Evolutionary conservation across 1,140 invertebrate species (phyloP).

Genomic region (Drosophila simulans): DNA sequence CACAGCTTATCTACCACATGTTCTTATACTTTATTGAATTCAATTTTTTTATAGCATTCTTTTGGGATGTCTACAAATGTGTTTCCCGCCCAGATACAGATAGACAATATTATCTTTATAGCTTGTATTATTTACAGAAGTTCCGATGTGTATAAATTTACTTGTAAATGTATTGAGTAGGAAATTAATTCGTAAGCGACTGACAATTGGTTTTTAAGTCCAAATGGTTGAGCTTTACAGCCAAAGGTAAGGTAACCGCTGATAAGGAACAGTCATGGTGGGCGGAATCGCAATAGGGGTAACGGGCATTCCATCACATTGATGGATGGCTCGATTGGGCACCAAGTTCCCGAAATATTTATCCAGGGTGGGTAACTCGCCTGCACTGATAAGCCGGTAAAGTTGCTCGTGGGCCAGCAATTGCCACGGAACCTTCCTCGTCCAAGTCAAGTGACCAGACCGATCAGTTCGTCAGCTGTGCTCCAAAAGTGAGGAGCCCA

Average conservation of each 20-base stretch:
- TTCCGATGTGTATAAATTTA: not conserved
- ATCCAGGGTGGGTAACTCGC: conserved; percentile 51
- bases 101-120: too few species aligned
- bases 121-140: too few species aligned
- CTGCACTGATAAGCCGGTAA: conserved; percentile 54
- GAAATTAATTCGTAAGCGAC: conserved; percentile 44
- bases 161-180: not conserved
- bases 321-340: conserved; percentile 58
- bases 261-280: conserved; percentile 41
- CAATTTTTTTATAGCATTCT: not conserved
- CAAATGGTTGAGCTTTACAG: conserved; percentile 5
- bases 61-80: not conserved
- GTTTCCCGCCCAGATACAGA: not conserved
- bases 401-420: conserved; percentile 31
- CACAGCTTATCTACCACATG: too few species aligned
- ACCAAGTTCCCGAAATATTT: conserved; percentile 44
- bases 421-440: conserved; percentile 37
- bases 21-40: not conserved
- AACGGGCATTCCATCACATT: conserved; percentile 50
- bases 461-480: conserved; percentile 60
- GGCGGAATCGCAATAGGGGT: not conserved
- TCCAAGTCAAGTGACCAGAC: conserved; percentile 67
- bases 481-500: conserved; percentile 25
- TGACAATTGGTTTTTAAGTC: conserved; percentile 67
- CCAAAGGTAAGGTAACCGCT: conserved; percentile 6